Evolutionary conservation across 2,888 invertebrate genomes (phyloP), one percentile per base, ranked within the genome.

Genomic region (Drosophila lutescens): DNA sequence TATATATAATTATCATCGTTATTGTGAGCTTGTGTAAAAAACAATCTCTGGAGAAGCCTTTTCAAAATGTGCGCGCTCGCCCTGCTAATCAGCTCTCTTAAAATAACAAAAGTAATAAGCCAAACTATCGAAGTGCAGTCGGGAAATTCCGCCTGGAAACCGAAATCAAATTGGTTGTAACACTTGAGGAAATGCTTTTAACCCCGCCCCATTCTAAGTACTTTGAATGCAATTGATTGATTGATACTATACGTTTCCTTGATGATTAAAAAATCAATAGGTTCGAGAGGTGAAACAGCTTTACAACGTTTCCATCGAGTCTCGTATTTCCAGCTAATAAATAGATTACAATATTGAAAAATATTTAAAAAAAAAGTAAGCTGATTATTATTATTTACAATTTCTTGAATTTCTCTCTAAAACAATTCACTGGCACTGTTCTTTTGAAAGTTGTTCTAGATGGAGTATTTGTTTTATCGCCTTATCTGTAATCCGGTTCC

Each of bases 21-120:
- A 68, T 61, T 55, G 32, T 20, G 43, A 20, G 38, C 32, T 49
- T 49, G 32, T 47, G 51, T 40, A 44, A 47, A 47, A 55, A 55
- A 26, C 47, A 41, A 49, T 50, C 47, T 51, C 65, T 65, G 60
- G 76, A 82, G 77, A 55, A 69, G 67, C 55, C 59, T 83, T 79
- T 77, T 77, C 63, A 75, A 66, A 61, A 56, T 66, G 70, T 65
- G 70, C 71, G 70, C 79, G 60, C 49, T 40, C 17, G 26, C 32
- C 32, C 63, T 23, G 43, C 23, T 65, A 65, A 53, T 63, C 66
- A 66, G 30, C 60, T 54, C 54, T 54, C 66, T 41, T 23, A 26
- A 43, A 49, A 49, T 12, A 60, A 49, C 49, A 43, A 53, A 36
- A 53, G n/a, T 38, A 38, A 53, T n/a, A 58, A 62, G n/a, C 32